Evolutionary conservation across 1,140 invertebrate genomes (phyloP), one percentile per base, ranked within the genome.

Genomic region (Matsumurasca onukii): DNA sequence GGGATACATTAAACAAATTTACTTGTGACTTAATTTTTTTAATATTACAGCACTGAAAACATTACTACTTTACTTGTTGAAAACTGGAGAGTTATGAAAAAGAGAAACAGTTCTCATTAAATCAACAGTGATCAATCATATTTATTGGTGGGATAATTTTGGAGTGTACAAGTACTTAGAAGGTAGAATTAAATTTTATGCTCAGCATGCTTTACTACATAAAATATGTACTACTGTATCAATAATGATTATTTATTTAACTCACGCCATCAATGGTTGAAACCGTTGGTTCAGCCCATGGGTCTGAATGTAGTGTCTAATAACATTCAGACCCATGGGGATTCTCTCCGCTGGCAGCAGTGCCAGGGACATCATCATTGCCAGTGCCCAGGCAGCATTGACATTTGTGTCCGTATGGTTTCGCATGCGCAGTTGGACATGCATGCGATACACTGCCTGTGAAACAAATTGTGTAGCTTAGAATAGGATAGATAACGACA

Each of bases 361-460:
- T 12, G 3, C 5, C 20, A 52, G 49, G 3, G 20, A 12, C 20
- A 52, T 52, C 3, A 52, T 5, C 20, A 52, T 15, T 5, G 3
- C 3, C 20, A 52, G 22, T 15, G 20, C 49, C 49, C 5, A 5
- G 12, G 3, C 20, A 22, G 49, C 49, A 12, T 52, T 39, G 34
- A 39, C 9, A 15, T 52, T 12, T 5, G 9, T 17, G 5, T 5
- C 20, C 22, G 22, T 12, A 3, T 17, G 20, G 20, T 12, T 12
- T 22, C 12, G 3, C 49, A 52, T 5, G 12, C 20, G 49, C 49
- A 52, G 49, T 3, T 3, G 5, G 12, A 5, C 3, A 22, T 52
- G 49, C 49, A 52, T 52, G 49, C 49, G 49, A 20, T 12, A 52
- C 3, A 52, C 22, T 15, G 49, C 49, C 49, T 52, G 49, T 22